Conservation (phyloP, 2,888 invertebrate genomes). For the Helobdella robusta region DNA sequence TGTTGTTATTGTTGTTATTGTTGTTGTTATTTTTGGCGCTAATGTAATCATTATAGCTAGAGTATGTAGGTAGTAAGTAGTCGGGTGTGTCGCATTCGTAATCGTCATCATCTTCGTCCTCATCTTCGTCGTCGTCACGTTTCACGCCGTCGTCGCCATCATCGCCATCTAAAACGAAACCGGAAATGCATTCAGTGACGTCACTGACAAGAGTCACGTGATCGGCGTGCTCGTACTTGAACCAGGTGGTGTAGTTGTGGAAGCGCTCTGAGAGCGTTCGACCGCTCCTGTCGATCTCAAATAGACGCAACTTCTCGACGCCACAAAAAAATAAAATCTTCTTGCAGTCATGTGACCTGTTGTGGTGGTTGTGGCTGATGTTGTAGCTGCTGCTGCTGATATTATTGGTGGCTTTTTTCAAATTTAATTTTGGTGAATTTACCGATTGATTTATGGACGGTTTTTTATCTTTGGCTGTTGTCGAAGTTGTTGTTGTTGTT, state of each 20-base stretch:
- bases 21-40: too few species aligned
- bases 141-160: not conserved
- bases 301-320: slow-evolving; percentile 73
- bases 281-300: slow-evolving; percentile 48
- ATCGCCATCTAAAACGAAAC: not conserved
- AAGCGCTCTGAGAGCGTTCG: slow-evolving; percentile 6
- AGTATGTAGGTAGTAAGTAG: too few species aligned
- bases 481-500: too few species aligned
- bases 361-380: too few species aligned
- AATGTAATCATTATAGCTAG: too few species aligned
- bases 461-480: too few species aligned
- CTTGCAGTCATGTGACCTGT: slow-evolving; percentile 87
- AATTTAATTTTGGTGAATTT: too few species aligned
- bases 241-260: not conserved
- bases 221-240: slow-evolving; percentile 6
- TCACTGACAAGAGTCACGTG: not conserved
- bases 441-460: too few species aligned
- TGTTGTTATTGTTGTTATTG: too few species aligned
- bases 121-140: not conserved
- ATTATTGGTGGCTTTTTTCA: too few species aligned
- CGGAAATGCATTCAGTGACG: not conserved
- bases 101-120: slow-evolving; percentile 9
- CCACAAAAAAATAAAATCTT: slow-evolving; percentile 70
- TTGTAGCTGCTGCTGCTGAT: too few species aligned
- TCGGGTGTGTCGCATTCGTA: not conserved